Conservation (phyloP, 2,113 vertebrate genomes). For the Ctenodactylus gundi region DNA sequence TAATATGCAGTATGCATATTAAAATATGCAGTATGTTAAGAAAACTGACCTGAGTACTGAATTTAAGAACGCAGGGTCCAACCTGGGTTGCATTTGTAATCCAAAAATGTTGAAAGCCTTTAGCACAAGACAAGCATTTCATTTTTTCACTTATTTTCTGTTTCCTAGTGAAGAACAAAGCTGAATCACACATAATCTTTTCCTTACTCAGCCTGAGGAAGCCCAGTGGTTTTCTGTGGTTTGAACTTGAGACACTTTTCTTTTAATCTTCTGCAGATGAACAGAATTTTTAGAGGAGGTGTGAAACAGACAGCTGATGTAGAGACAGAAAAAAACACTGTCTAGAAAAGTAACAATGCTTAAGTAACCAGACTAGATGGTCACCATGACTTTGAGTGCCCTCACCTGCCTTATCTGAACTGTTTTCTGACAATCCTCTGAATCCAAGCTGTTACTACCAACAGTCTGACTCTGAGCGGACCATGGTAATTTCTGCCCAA, state of each 20-base stretch:
- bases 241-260: neutral
- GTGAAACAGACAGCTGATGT: neutral
- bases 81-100: neutral
- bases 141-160: neutral
- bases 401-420: too few relatives aligned
- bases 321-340: too few relatives aligned
- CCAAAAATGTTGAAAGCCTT: neutral
- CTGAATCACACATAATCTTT: neutral
- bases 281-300: neutral
- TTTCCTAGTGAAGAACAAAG: neutral
- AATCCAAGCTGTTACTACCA: too few relatives aligned
- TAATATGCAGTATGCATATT: neutral
- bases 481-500: too few relatives aligned
- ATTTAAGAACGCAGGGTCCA: neutral
- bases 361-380: too few relatives aligned
- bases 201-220: too few relatives aligned
- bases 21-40: neutral
- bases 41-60: neutral
- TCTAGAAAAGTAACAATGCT: too few relatives aligned
- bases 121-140: neutral
- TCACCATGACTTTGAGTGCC: too few relatives aligned
- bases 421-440: too few relatives aligned
- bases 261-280: fast-evolving
- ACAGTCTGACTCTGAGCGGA: too few relatives aligned
- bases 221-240: neutral